Evolutionary conservation across 2,113 vertebrate species (phyloP), one percentile per base, ranked within the genome.

Genomic region (Polyodon spathula): DNA sequence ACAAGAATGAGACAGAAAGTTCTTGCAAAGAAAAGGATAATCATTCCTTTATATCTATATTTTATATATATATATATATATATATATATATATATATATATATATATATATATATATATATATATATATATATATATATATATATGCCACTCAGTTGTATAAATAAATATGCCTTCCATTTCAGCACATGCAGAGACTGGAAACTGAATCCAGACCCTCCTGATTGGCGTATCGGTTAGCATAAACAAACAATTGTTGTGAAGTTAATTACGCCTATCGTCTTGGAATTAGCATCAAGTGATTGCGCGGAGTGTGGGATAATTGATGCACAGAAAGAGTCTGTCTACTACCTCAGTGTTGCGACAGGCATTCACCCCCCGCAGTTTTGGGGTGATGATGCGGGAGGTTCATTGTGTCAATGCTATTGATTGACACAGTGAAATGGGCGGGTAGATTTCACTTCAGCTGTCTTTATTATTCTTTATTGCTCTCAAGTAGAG

Each of bases 361-460:
- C 58, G 50, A 60, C 12, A 51, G 38, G 58, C 17, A 42, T 43
- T 44, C 12, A 60, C 50, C 11, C 58, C 58, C 38, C 46, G n/a
- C n/a, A 60, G 43, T 9, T 60, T 48, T 60, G 16, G 46, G 17
- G 17, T 50, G 44, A 60, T 38, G 9, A 60, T 51, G 37, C 56
- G 16, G 41, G 12, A 8, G 41, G 27, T 11, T 39, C 16, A 42
- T 9, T 48, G 42, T 39, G n/a, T 50, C 12, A 6, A 5, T 52
- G 63, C 63, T 67, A 8, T 73, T 70, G 73, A 70, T 68, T 59
- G 5, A 64, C 56, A 27, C 40, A 69, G 58, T 5, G 48, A 65
- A 54, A 56, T 60, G 55, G 55, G 67, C 62, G 68, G 63, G 1
- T 43, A 63, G 66, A 67, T 68, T 50, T 62, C 69, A 54, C 60